phyloP scores from a whole-genome alignment of 2,113 vertebrate species.

The Eretmochelys imbricata region DNA sequence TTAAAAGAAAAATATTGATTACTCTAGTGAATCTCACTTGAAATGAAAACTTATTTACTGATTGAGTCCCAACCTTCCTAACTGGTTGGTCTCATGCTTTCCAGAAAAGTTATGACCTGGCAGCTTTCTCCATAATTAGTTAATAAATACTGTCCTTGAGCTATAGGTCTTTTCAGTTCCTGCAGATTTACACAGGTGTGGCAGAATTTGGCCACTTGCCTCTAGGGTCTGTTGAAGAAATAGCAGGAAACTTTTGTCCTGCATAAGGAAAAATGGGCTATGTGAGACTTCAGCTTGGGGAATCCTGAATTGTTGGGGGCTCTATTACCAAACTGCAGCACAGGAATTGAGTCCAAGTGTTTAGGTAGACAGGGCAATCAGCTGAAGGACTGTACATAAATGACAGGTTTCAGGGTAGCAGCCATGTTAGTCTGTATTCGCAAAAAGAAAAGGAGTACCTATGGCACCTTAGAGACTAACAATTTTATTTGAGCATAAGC shows the following conservation, averaged over 20 bases:
- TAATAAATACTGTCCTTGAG: neutral
- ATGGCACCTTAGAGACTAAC: no score
- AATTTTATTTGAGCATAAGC: no score
- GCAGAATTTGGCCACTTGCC: neutral
- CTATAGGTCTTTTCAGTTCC: neutral
- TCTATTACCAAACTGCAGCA: neutral
- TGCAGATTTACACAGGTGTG: fast-evolving
- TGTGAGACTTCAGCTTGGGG: neutral
- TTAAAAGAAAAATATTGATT: neutral
- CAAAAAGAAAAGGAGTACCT: no score
- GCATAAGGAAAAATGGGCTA: neutral
- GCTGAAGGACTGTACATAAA: constrained; percentile 45
- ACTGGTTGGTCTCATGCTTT: neutral
- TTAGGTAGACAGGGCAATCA: constrained; percentile 63
- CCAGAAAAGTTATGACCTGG: neutral
- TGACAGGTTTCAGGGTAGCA: neutral
- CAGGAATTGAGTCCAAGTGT: constrained; percentile 16
- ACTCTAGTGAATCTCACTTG: neutral
- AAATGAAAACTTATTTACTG: neutral
- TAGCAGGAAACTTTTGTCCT: fast-evolving
- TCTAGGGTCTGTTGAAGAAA: neutral
- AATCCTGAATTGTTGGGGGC: neutral
- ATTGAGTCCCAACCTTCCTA: neutral
- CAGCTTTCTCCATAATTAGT: neutral
- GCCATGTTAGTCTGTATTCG: no score